Conservation (phyloP, 2,797 vertebrate species). For the Schizothorax lantsangensis region DNA sequence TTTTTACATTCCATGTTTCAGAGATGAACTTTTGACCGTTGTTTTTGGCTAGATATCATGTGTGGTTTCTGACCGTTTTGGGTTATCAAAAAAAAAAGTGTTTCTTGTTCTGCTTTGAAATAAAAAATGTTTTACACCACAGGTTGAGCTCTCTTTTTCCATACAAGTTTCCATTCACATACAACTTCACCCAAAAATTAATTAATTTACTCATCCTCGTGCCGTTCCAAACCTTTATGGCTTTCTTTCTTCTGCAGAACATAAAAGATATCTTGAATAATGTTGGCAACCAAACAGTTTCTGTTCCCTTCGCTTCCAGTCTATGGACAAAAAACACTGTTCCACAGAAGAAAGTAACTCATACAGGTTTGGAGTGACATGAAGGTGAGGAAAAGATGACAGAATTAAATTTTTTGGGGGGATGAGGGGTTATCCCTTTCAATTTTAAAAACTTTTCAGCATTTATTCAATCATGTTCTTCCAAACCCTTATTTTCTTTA, state of each 20-base stretch:
- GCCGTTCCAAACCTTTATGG: background rate
- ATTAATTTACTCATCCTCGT: background rate
- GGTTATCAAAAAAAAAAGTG: constrained; percentile 75
- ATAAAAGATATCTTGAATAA: background rate
- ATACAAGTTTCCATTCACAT: background rate
- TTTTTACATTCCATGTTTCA: constrained; percentile 83
- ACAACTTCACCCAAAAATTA: background rate
- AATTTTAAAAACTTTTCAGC: background rate
- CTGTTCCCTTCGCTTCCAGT: background rate
- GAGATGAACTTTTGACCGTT: constrained; percentile 66
- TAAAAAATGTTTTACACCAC: constrained; percentile 83
- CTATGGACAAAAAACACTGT: background rate
- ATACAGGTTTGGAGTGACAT: background rate
- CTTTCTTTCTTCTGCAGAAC: background rate
- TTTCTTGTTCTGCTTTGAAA: constrained; percentile 82
- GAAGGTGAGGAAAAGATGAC: background rate
- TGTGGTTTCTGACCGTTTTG: constrained; percentile 81
- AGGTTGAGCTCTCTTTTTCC: constrained; percentile 42
- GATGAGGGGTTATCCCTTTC: too few species aligned
- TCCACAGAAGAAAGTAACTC: background rate
- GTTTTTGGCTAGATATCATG: constrained; percentile 70
- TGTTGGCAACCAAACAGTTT: background rate
- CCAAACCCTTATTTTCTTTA: background rate
- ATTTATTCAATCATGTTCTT: background rate
- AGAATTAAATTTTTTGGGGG: too few species aligned